Evolutionary conservation across 2,113 vertebrate species (phyloP).

Genomic region (Setophaga coronata): DNA sequence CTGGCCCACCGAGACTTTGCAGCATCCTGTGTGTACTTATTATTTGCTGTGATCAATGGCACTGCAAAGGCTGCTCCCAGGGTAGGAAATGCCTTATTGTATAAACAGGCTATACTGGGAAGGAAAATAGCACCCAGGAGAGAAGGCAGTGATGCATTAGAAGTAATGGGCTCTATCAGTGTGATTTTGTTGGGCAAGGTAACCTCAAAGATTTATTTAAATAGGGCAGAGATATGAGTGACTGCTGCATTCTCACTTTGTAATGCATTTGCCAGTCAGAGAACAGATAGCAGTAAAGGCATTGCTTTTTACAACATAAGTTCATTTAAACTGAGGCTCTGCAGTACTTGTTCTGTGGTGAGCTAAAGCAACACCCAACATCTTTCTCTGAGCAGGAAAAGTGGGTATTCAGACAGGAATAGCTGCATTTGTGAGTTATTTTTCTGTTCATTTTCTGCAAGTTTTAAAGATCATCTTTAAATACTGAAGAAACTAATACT

Average conservation of each 20-base stretch:
- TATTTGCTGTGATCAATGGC: constrained; percentile 9
- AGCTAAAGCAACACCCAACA: background rate
- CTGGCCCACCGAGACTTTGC: background rate
- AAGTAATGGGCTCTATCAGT: constrained; percentile 16
- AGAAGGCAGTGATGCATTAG: background rate
- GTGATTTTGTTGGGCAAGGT: constrained; percentile 22
- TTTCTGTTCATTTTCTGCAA: background rate
- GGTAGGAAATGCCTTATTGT: background rate
- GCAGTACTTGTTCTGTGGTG: background rate
- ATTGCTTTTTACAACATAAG: background rate
- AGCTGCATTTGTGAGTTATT: background rate
- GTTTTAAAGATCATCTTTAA: background rate
- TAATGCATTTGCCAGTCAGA: background rate
- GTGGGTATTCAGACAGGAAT: background rate
- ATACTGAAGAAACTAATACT: background rate
- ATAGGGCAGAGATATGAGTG: background rate
- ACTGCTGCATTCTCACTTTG: background rate
- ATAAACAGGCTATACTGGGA: constrained; percentile 14
- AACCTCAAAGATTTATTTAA: constrained; percentile 53
- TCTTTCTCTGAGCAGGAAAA: background rate
- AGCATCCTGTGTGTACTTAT: background rate
- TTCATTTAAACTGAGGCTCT: background rate
- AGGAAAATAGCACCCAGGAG: background rate
- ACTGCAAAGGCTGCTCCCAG: background rate
- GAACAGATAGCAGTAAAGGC: background rate